Conservation (phyloP, 2,888 invertebrate species). For the Drosophila anceps region DNA sequence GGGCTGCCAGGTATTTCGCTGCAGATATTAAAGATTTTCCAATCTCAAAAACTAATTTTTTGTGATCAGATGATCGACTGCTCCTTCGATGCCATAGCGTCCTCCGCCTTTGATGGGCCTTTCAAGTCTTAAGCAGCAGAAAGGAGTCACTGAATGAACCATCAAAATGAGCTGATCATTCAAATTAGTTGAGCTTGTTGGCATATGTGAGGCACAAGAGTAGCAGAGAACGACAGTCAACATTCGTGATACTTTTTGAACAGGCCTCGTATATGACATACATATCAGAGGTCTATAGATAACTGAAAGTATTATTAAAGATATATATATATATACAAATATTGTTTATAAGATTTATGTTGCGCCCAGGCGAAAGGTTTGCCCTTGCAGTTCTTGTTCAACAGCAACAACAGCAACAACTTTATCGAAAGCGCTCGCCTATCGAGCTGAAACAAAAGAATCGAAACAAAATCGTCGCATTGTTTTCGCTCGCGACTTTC, state of each 20-base stretch:
- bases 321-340: not conserved
- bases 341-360: slow-evolving; percentile 12
- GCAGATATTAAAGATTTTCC: too few species aligned
- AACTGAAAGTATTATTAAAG: slow-evolving; percentile 34
- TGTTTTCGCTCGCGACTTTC: slow-evolving; percentile 42
- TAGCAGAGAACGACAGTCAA: too few species aligned
- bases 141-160: too few species aligned
- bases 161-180: too few species aligned
- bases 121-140: too few species aligned
- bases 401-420: slow-evolving; percentile 8
- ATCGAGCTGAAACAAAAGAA: slow-evolving; percentile 27
- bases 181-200: too few species aligned
- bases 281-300: not conserved
- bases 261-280: not conserved
- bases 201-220: too few species aligned
- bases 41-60: too few species aligned
- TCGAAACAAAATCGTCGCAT: slow-evolving; percentile 46
- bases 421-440: slow-evolving; percentile 18
- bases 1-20: too few species aligned
- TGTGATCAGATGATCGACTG: too few species aligned
- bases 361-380: not conserved
- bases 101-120: too few species aligned
- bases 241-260: not conserved
- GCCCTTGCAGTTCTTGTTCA: slow-evolving; percentile 4
- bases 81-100: too few species aligned